These are phyloP conservation scores for Eulemur albifrons DNA, from an alignment of 2,797 vertebrate genomes.

Conservation along the genomic window DNA sequence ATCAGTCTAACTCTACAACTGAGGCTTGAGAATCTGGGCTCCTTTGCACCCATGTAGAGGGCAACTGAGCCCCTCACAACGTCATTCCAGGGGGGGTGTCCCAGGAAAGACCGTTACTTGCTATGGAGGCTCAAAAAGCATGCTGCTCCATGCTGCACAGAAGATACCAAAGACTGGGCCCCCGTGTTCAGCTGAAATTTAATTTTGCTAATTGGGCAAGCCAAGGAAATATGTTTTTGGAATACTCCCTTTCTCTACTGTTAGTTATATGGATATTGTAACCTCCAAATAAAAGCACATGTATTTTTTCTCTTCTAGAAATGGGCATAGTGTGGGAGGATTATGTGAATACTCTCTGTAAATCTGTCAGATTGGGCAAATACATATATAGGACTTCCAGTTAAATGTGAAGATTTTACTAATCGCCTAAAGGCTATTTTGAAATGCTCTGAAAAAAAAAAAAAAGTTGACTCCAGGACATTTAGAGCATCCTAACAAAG, in stretches of 20 bases:
- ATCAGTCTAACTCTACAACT: rapidly evolving
- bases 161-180: background rate
- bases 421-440: background rate
- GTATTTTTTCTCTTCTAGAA: background rate
- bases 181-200: background rate
- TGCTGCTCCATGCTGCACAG: rapidly evolving
- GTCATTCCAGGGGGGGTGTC: rapidly evolving
- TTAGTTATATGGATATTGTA: rapidly evolving
- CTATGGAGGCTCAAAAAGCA: background rate
- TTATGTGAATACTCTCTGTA: background rate
- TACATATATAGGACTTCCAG: background rate
- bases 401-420: background rate
- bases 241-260: background rate
- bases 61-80: background rate
- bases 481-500: background rate
- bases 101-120: background rate
- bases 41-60: rapidly evolving
- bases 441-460: background rate
- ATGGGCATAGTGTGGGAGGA: background rate
- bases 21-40: background rate
- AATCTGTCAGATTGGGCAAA: background rate
- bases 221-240: background rate
- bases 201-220: background rate
- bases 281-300: background rate
- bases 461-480: background rate